Percentiles rank a stretch among this genome's conserved stretches.
phyloP scores from a whole-genome alignment of 2,113 vertebrate genomes.

The Atrichornis clamosus region DNA sequence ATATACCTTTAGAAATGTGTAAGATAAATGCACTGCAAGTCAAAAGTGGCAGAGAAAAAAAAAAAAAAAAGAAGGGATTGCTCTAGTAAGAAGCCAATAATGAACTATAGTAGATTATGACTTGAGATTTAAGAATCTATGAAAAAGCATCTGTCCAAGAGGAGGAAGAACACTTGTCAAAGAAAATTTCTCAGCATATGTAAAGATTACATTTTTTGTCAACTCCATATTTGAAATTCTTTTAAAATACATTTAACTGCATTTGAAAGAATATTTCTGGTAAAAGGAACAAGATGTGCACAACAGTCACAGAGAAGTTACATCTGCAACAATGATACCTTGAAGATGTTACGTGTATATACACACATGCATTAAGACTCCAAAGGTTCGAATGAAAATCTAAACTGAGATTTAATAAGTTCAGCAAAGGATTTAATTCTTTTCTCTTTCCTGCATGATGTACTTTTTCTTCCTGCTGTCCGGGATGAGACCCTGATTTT shows the following conservation, averaged over 20 bases:
- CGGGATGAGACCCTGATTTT: background rate
- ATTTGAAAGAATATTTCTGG: background rate
- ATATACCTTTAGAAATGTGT: background rate
- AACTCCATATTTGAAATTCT: background rate
- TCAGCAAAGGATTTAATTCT: background rate
- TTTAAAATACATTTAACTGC: background rate
- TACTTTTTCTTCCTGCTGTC: background rate
- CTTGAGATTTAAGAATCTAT: background rate
- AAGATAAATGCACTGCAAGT: background rate
- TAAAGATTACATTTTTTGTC: background rate
- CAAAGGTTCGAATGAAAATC: background rate
- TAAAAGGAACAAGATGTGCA: background rate
- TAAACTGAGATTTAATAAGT: background rate
- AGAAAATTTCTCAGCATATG: background rate
- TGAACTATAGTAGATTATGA: background rate
- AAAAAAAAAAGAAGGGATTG: background rate
- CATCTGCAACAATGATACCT: background rate
- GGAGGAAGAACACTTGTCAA: background rate
- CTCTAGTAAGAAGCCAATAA: background rate
- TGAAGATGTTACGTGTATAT: background rate
- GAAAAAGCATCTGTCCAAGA: background rate
- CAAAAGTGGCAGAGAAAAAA: background rate
- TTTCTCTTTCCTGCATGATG: background rate
- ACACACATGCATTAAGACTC: background rate
- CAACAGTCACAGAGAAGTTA: background rate